Conservation (phyloP, 2,888 invertebrate species). For the Electrophaes corylata region DNA sequence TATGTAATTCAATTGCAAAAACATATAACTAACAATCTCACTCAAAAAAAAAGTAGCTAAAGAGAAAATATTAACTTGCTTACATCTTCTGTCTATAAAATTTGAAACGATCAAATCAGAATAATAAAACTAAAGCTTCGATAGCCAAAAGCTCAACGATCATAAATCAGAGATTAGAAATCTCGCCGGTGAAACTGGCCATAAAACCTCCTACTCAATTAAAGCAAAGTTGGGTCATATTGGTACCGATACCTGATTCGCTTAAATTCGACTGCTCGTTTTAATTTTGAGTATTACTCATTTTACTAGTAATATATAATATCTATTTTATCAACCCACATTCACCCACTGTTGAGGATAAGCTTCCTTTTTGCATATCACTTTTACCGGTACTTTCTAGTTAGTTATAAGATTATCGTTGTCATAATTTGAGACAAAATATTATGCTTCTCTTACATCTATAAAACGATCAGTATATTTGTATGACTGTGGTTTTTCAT, state of each 20-base stretch:
- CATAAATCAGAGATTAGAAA: constrained; percentile 35
- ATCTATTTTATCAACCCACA: too few relatives aligned
- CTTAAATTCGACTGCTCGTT: constrained; percentile 12
- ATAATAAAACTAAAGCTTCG: constrained; percentile 1
- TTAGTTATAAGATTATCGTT: too few relatives aligned
- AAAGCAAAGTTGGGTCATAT: constrained; percentile 26
- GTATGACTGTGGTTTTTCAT: too few relatives aligned
- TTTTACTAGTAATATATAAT: too few relatives aligned
- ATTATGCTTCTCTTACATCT: too few relatives aligned
- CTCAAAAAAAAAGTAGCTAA: not conserved
- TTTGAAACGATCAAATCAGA: not conserved
- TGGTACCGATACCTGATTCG: constrained; percentile 17
- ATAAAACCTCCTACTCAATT: constrained; percentile 34
- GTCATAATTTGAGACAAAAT: too few relatives aligned
- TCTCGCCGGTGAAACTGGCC: constrained; percentile 26
- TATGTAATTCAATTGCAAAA: too few relatives aligned
- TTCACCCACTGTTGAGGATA: too few relatives aligned
- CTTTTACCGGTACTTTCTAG: too few relatives aligned
- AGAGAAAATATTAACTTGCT: not conserved
- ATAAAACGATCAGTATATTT: too few relatives aligned
- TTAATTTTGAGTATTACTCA: not conserved
- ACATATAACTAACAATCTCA: not conserved
- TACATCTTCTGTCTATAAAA: not conserved
- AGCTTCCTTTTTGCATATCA: too few relatives aligned
- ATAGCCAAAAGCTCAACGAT: constrained; percentile 9